Evolutionary conservation across 2,888 invertebrate species (phyloP), one percentile per base, ranked within the genome.

Genomic region (Odontocolon sp.): DNA sequence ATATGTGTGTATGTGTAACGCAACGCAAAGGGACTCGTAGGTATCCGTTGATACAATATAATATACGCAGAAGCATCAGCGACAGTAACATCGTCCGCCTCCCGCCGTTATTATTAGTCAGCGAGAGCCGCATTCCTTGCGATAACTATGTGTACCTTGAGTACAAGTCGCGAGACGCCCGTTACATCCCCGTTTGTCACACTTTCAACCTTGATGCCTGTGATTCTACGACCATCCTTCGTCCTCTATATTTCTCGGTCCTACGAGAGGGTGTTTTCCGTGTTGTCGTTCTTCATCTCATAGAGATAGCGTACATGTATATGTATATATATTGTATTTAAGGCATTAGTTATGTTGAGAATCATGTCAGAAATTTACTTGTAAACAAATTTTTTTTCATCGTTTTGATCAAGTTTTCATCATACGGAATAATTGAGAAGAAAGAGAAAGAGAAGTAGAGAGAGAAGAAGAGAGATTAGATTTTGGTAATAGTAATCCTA

Each of bases 81-180:
- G n/a, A n/a, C n/a, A n/a, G 45, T 70, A 45, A 33, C 45, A 63
- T 71, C 63, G 56, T 63, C 18, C 21, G 23, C 16, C 56, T 18
- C 31, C 38, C 28, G 14, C 28, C 33, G n/a, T 45, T 75, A 82
- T 83, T 84, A 84, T 86, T 86, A 86, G 82, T 85, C 84, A 79
- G 77, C 75, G 79, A 68, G 78, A 50, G 64, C 21, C 76, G 80
- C 83, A 84, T 83, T 81, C 80, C 83, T 18, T 38, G 59, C 80
- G 84, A 84, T 85, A 86, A 86, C 86, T 85, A 85, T 86, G 86
- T 86, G 86, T 86, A 84, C 83, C 84, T 83, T 84, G 40, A 28
- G 18, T 31, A 28, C 40, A 40, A 42, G 40, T 36, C 68, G 56
- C 14, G 42, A 81, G 83, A 81, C 84, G 81, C 75, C 83, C 84